These are phyloP conservation scores for Muschampia plurimacula DNA, from an alignment of 2,888 invertebrate species.

Conservation along the genomic window DNA sequence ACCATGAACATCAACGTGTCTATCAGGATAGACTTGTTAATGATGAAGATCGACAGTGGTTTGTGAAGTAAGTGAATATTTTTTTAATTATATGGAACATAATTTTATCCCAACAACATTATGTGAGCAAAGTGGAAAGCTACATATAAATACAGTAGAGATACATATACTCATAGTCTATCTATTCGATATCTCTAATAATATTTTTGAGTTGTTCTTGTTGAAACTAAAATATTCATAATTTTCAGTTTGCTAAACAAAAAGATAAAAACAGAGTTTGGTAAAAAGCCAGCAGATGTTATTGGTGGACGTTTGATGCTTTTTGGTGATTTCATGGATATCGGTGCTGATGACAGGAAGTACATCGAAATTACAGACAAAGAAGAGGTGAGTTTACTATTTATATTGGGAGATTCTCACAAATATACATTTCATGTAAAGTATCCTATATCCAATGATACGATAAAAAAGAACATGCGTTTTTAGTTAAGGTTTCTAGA, in stretches of 20 bases:
- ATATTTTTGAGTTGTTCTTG: neutral
- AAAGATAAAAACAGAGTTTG: slow-evolving; percentile 86
- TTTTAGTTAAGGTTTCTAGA: too few species aligned
- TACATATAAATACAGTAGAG: too few species aligned
- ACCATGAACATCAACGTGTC: slow-evolving; percentile 94
- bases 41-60: slow-evolving; percentile 91
- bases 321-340: slow-evolving; percentile 89
- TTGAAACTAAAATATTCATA: neutral
- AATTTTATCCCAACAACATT: neutral
- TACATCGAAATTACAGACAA: slow-evolving; percentile 88
- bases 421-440: neutral
- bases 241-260: slow-evolving; percentile 76
- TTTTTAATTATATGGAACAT: neutral
- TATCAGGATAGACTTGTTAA: slow-evolving; percentile 95
- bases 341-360: slow-evolving; percentile 80
- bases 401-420: neutral
- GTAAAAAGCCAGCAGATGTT: slow-evolving; percentile 76
- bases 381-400: slow-evolving; percentile 76
- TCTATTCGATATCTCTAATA: too few species aligned
- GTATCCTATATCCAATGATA: too few species aligned
- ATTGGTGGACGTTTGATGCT: slow-evolving; percentile 84
- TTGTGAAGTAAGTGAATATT: slow-evolving; percentile 76
- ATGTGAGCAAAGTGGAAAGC: neutral
- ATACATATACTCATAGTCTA: too few species aligned
- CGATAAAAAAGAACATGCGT: too few species aligned